These are phyloP conservation scores for Lordiphosa mommai DNA, from an alignment of 1,140 invertebrate species.

Conservation along the genomic window DNA sequence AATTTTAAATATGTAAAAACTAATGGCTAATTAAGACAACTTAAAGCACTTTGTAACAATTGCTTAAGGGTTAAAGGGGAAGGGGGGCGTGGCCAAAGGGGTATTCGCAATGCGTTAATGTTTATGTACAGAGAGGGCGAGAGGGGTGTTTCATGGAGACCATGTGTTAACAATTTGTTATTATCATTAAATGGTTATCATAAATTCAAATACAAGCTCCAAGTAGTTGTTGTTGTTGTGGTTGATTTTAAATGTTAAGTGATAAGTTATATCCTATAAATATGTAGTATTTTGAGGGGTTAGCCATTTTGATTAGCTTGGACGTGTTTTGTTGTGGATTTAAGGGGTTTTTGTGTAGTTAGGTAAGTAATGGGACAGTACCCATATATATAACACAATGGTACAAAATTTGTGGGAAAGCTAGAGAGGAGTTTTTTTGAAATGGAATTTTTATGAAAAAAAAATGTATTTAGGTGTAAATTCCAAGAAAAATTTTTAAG, in stretches of 20 bases:
- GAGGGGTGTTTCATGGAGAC: slow-evolving; percentile 9
- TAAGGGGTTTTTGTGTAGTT: slow-evolving; percentile 19
- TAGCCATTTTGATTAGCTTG: slow-evolving; percentile 49
- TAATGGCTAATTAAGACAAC: slow-evolving; percentile 52
- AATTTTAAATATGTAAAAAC: slow-evolving; percentile 12
- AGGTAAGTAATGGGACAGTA: slow-evolving; percentile 14
- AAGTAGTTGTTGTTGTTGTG: slow-evolving; percentile 35
- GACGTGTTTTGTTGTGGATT: slow-evolving; percentile 38
- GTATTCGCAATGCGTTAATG: not conserved
- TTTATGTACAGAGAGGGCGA: slow-evolving; percentile 30
- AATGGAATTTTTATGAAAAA: too few relatives aligned
- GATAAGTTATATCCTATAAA: slow-evolving; percentile 45
- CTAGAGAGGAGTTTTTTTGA: too few relatives aligned
- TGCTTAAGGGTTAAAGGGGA: slow-evolving; percentile 48
- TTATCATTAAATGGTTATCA: slow-evolving; percentile 24
- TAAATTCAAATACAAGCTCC: slow-evolving; percentile 75
- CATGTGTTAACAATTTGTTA: slow-evolving; percentile 56
- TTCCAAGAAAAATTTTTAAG: too few relatives aligned
- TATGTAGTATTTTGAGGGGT: slow-evolving; percentile 22
- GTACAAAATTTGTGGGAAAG: too few relatives aligned
- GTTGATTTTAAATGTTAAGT: slow-evolving; percentile 21
- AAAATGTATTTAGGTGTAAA: too few relatives aligned
- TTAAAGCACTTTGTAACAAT: slow-evolving; percentile 70
- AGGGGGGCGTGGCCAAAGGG: not conserved
- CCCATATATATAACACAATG: too few relatives aligned